Evolutionary conservation across 1,140 invertebrate genomes (phyloP).

Genomic region (Drosophila lacteicornis): DNA sequence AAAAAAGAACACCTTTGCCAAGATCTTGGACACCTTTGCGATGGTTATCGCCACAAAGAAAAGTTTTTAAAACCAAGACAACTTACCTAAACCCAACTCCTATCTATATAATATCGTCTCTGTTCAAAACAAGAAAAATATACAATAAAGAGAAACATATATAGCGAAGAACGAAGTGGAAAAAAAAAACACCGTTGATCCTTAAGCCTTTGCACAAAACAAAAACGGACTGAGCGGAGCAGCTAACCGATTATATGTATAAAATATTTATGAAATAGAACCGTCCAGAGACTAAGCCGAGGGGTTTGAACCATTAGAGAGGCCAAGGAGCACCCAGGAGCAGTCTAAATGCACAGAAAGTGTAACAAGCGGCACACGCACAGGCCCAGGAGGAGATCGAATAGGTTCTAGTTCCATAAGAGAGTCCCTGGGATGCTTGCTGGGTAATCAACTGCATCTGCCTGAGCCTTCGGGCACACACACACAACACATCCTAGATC

Average conservation of each 20-base stretch:
- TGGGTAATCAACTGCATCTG: constrained; percentile 70
- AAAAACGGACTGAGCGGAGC: constrained; percentile 20
- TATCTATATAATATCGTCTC: constrained; percentile 2
- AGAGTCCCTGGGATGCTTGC: constrained; percentile 13
- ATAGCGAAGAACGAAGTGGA: neutral
- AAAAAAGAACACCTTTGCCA: constrained; percentile 14
- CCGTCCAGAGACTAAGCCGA: constrained; percentile 35
- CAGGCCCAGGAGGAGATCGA: constrained; percentile 31
- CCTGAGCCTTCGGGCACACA: constrained; percentile 12
- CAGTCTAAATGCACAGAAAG: constrained; percentile 71
- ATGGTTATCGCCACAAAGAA: constrained; percentile 11
- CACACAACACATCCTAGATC: neutral
- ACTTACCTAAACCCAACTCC: constrained; percentile 2
- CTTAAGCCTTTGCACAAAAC: constrained; percentile 52
- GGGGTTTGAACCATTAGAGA: constrained; percentile 79
- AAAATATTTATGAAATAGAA: constrained; percentile 71
- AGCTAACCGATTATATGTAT: constrained; percentile 66
- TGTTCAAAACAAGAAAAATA: neutral
- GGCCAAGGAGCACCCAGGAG: constrained; percentile 57
- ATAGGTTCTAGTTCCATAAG: neutral
- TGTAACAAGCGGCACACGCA: constrained; percentile 80
- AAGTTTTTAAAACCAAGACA: constrained; percentile 16
- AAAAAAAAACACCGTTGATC: constrained; percentile 8
- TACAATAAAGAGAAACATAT: constrained; percentile 4
- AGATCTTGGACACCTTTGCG: constrained; percentile 25